These are phyloP conservation scores for Hemicordylus capensis DNA, from an alignment of 2,113 vertebrate species.

Conservation along the genomic window DNA sequence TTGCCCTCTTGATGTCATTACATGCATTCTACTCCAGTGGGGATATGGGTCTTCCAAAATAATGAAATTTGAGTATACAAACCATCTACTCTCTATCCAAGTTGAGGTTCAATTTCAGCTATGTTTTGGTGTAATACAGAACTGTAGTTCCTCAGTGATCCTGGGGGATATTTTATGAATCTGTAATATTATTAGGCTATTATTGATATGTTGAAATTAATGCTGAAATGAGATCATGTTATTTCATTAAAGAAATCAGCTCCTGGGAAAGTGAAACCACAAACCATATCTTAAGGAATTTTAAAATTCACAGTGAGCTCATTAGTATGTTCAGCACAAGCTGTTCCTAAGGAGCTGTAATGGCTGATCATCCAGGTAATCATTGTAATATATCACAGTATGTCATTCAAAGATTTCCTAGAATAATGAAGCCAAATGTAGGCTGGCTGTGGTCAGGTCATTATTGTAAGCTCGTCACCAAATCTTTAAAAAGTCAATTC, in stretches of 20 bases:
- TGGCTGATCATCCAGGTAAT: conserved; percentile 1
- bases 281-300: conserved; percentile 6
- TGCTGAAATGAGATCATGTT: conserved; percentile 21
- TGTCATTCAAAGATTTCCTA: conserved; percentile 16
- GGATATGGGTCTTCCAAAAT: conserved; percentile 2
- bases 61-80: background rate
- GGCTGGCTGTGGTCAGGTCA: background rate
- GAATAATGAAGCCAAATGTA: conserved; percentile 8
- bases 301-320: conserved; percentile 9
- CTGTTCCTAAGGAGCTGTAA: background rate
- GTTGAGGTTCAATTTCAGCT: background rate
- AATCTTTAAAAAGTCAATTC: conserved; percentile 7
- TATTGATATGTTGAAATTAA: conserved; percentile 29
- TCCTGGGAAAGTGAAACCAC: conserved; percentile 12
- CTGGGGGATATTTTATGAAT: conserved; percentile 15
- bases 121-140: background rate
- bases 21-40: background rate
- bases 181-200: conserved; percentile 22
- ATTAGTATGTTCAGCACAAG: conserved; percentile 7
- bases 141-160: conserved; percentile 2
- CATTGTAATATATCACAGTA: conserved; percentile 8
- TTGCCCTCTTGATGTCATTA: conserved; percentile 5
- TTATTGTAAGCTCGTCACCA: background rate
- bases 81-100: background rate
- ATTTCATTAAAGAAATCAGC: conserved; percentile 23